Base-by-base conservation (phyloP, 2,113 vertebrate species). In the Salvelinus alpinus region DNA sequence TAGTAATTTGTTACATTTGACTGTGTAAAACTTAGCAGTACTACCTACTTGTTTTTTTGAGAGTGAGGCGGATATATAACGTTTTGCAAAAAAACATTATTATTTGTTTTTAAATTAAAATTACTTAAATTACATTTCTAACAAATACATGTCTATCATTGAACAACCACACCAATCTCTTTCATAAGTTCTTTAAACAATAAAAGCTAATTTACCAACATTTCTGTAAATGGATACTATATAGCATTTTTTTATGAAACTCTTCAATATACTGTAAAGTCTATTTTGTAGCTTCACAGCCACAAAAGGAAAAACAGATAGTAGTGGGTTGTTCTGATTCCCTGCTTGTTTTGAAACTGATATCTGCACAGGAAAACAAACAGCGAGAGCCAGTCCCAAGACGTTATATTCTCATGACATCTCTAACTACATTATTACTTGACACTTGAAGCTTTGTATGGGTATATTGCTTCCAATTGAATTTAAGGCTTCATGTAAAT, bases 281-380 rank as follows among this genome's bases (percentile, higher is more conserved):
- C 64, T 70, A n/a, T 22, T 51, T 66, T 77, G 27, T 74, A 22
- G 51, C 22, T n/a, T 64, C 1, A 34, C 29, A 76, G 48, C 47
- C n/a, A 62, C 59, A 62, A 16, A 62, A 9, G n/a, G n/a, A 62
- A 62, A n/a, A 62, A 24, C 8, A 18, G 5, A 54, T 62, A 22
- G 20, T 24, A 16, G 59, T 62, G 59, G 59, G 59, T 62, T 62
- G 59, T n/a, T 57, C 79, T 71, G 60, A 51, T 34, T 44, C 9
- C 38, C 38, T 38, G 38, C 27, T 60, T 72, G 70, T 25, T 72
- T 72, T 59, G 51, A 72, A 72, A 51, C 48, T 60, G 18, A 60
- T 60, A 60, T 60, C 20, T 60, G n/a, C 16, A n/a, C 2, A 60
- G 38, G 38, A 38, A 38, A 60, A 60, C 59, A 60, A 60, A 5